These are phyloP conservation scores for Myzus persicae DNA, from an alignment of 1,140 invertebrate genomes.

Conservation along the genomic window DNA sequence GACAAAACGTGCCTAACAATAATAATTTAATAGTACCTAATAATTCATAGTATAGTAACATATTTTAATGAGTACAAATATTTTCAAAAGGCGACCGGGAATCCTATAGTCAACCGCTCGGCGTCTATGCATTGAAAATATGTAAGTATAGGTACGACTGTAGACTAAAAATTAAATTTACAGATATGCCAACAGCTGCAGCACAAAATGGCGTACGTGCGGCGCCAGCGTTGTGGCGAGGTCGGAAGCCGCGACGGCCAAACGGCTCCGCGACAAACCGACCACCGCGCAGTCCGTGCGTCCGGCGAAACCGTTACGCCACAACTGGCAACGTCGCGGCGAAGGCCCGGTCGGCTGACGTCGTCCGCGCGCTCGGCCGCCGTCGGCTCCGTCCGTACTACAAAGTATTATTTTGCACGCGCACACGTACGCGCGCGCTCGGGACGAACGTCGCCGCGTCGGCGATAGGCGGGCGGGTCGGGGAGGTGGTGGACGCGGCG, in stretches of 20 bases:
- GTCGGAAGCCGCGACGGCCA: not conserved
- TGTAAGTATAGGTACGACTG: not conserved
- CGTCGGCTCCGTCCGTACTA: not conserved
- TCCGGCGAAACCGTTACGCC: constrained; percentile 22
- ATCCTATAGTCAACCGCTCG: not conserved
- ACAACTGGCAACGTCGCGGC: constrained; percentile 51
- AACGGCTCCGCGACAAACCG: not conserved
- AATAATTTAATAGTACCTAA: not conserved
- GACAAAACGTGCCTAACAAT: not conserved
- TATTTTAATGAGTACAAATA: no score
- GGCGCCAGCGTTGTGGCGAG: not conserved
- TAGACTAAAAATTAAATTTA: not conserved
- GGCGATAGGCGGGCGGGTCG: not conserved
- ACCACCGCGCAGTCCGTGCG: not conserved
- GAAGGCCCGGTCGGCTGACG: not conserved
- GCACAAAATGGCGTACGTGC: constrained; percentile 47
- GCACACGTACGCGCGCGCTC: not conserved
- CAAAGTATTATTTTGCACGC: not conserved
- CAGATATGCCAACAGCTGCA: not conserved
- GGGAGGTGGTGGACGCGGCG: not conserved
- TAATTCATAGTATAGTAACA: no score
- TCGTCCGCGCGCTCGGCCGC: not conserved
- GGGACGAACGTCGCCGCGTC: not conserved
- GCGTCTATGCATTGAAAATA: not conserved
- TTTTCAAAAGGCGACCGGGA: not conserved